A percentile compares a stretch with the other conserved stretches of the same genome.
phyloP scores from a whole-genome alignment of 2,888 invertebrate species.

The Andrena trimmerana region DNA sequence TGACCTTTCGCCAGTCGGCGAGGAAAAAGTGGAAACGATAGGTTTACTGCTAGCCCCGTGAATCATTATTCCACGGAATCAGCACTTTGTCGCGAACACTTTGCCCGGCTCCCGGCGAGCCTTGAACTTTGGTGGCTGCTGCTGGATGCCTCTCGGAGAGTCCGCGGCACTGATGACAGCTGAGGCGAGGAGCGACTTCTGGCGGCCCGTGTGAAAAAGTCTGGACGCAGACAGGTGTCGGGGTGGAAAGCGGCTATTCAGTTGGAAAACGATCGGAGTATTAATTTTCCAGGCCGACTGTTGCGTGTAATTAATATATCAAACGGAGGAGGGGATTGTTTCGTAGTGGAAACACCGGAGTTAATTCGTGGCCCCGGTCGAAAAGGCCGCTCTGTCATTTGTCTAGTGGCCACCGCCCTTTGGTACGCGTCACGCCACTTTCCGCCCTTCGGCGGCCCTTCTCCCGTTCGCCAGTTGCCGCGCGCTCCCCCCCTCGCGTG shows the following conservation, averaged over 20 bases:
- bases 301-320: constrained; percentile 78
- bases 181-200: neutral
- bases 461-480: constrained; percentile 38
- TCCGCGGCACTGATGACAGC: neutral
- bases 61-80: constrained; percentile 41
- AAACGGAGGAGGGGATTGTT: constrained; percentile 59
- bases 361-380: constrained; percentile 31
- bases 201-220: neutral
- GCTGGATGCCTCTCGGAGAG: neutral
- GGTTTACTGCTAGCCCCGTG: constrained; percentile 41
- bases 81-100: constrained; percentile 16
- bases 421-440: constrained; percentile 55
- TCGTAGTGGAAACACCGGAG: constrained; percentile 41
- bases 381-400: constrained; percentile 73
- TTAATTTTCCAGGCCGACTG: constrained; percentile 76
- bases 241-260: neutral
- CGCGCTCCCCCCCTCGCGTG: neutral
- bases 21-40: constrained; percentile 32
- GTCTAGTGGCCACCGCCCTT: constrained; percentile 70
- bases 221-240: constrained; percentile 57
- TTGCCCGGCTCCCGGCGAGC: neutral
- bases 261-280: constrained; percentile 51
- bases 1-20: constrained; percentile 48
- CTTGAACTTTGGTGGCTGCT: constrained; percentile 31
- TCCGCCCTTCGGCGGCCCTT: constrained; percentile 49